Evolutionary conservation across 2,797 vertebrate genomes (phyloP).

Genomic region (Syngnathus acus): DNA sequence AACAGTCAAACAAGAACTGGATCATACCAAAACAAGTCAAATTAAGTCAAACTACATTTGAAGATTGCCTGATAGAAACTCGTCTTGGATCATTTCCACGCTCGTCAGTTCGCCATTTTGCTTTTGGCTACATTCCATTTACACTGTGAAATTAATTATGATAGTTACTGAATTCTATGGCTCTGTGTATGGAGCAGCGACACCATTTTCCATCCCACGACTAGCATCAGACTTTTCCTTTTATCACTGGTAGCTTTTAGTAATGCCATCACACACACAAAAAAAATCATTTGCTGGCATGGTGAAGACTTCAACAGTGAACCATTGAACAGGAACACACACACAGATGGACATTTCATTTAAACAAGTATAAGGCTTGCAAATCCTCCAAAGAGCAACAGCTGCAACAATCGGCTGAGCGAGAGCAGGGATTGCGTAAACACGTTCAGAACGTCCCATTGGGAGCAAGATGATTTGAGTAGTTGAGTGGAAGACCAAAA

Average conservation of each 20-base stretch:
- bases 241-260: neutral
- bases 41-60: neutral
- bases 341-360: constrained; percentile 14
- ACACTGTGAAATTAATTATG: neutral
- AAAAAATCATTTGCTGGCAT: no score
- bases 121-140: neutral
- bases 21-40: neutral
- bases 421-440: constrained; percentile 64
- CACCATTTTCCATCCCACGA: neutral
- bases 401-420: constrained; percentile 48
- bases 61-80: neutral
- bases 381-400: constrained; percentile 47
- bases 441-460: constrained; percentile 38
- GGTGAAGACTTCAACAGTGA: no score
- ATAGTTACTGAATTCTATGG: neutral
- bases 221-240: neutral
- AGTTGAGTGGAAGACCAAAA: constrained; percentile 9
- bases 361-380: constrained; percentile 49
- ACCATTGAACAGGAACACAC: neutral
- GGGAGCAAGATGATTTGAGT: constrained; percentile 23
- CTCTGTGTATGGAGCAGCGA: neutral
- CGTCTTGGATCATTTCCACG: neutral
- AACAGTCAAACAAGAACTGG: no score
- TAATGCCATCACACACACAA: neutral
- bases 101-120: neutral